Conservation (phyloP, 2,888 invertebrate species). For the Phlogophora meticulosa region DNA sequence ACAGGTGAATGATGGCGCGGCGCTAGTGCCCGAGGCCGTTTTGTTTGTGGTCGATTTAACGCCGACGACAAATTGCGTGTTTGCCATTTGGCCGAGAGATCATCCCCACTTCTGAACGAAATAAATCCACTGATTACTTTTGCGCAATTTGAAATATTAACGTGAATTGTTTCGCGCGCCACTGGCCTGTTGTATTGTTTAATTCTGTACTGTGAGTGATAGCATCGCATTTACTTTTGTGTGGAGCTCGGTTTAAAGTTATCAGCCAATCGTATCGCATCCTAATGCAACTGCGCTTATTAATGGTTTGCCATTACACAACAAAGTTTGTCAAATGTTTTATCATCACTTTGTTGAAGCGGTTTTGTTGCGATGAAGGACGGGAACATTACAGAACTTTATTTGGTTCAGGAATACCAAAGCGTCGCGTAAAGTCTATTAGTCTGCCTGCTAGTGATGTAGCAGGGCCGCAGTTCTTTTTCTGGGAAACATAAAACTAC, state of each 20-base stretch:
- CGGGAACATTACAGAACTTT: constrained; percentile 8
- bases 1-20: constrained; percentile 90
- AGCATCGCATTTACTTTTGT: constrained; percentile 60
- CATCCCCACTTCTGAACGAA: constrained; percentile 78
- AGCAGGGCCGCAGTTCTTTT: constrained; percentile 11
- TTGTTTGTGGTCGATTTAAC: constrained; percentile 91
- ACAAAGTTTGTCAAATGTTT: constrained; percentile 39
- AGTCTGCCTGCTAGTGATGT: constrained; percentile 15
- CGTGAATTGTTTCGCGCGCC: constrained; percentile 75
- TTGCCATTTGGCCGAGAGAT: constrained; percentile 86
- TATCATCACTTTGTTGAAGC: constrained; percentile 37
- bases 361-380: constrained; percentile 23
- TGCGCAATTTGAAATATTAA: constrained; percentile 79
- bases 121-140: constrained; percentile 75
- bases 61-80: constrained; percentile 90
- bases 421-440: constrained; percentile 12
- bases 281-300: constrained; percentile 60
- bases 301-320: constrained; percentile 49
- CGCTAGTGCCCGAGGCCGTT: constrained; percentile 82
- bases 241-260: constrained; percentile 53
- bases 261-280: constrained; percentile 61
- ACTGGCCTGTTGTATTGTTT: constrained; percentile 60
- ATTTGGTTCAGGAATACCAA: constrained; percentile 19
- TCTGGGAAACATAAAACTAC: constrained; percentile 26
- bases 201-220: constrained; percentile 64